Base-by-base conservation (phyloP, 1,140 invertebrate species). In the Solenopsis fugax region DNA sequence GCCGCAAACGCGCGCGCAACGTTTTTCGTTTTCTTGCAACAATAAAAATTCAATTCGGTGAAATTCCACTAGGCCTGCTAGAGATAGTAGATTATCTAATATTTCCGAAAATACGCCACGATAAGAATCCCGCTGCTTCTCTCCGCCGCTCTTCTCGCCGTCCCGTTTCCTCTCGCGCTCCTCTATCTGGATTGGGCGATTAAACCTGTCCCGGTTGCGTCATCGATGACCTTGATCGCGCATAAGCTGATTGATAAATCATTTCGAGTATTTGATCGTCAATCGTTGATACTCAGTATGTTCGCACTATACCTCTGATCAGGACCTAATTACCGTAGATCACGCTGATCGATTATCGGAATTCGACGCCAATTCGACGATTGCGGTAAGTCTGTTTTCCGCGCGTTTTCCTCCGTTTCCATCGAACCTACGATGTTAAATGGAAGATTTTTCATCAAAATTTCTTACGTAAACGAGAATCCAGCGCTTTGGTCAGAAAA, bases 211-310 rank as follows among this genome's bases (percentile, higher is more conserved):
- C 5, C 41, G 64, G 60, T 93, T 93, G 48, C 92, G 92, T 93
- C 90, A 92, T n/a, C 78, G 60, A 85, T 85, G 92, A 93, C 92
- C 92, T 93, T 93, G 92, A 89, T 92, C 65, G 71, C 29, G 60
- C 78, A 76, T 71, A 58, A 87, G 85, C 54, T 88, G 90, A 92
- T 92, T 92, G 92, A 93, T 93, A 93, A 93, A 91, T 93, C 89
- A 91, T 93, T 92, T 91, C 77, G 90, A 84, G 86, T 82, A 78
- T 85, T 86, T 73, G 88, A 88, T 87, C 78, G 87, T 60, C 41
- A 88, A 91, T 84, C 85, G 73, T 54, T 29, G 56, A 72, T 71
- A 89, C 80, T 92, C 92, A 91, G 92, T 92, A 87, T 90, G 88
- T 48, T 76, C 76, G 37, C 56, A 76, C 71, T 89, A 45, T 78